A percentile compares a stretch with the other conserved stretches of the same genome.
phyloP scores from a whole-genome alignment of 1,140 invertebrate genomes.

The Drosophila santomea region DNA sequence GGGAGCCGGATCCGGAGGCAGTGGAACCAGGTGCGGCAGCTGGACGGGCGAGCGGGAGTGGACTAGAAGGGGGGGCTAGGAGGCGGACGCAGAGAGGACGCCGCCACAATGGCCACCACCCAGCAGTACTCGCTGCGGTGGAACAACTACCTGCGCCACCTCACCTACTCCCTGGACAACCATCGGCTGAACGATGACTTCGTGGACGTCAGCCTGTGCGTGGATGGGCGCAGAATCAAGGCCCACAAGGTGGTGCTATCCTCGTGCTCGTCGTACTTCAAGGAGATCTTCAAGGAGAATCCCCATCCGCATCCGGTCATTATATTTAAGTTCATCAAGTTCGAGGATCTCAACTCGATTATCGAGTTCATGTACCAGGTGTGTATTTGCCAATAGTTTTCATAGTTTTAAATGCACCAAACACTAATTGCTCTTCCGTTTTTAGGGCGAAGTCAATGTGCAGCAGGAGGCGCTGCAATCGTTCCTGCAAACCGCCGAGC shows the following conservation, averaged over 20 bases:
- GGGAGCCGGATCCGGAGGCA: not conserved
- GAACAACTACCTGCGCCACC: slow-evolving; percentile 91
- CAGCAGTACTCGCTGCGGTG: slow-evolving; percentile 91
- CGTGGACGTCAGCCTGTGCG: slow-evolving; percentile 94
- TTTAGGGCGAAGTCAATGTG: slow-evolving; percentile 94
- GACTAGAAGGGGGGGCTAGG: not conserved
- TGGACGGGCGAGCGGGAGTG: not conserved
- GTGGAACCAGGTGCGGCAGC: not conserved
- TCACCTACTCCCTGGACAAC: slow-evolving; percentile 91
- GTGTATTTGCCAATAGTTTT: too few species aligned
- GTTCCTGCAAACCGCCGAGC: slow-evolving; percentile 94
- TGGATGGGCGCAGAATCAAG: slow-evolving; percentile 92
- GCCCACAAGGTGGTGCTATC: slow-evolving; percentile 94
- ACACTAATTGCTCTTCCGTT: not conserved
- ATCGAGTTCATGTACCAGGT: slow-evolving; percentile 93
- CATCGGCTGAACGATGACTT: slow-evolving; percentile 91
- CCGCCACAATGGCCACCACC: slow-evolving; percentile 76
- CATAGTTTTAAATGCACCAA: not conserved
- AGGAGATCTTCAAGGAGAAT: slow-evolving; percentile 93
- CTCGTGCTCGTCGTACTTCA: slow-evolving; percentile 93
- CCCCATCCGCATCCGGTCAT: slow-evolving; percentile 94
- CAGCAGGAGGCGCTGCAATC: slow-evolving; percentile 94
- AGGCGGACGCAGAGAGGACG: slow-evolving; percentile 4
- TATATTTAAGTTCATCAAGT: slow-evolving; percentile 93
- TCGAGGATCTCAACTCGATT: slow-evolving; percentile 91